These are phyloP conservation scores for Rhabdophis nuchalis DNA, from an alignment of 2,797 vertebrate species.

Conservation along the genomic window DNA sequence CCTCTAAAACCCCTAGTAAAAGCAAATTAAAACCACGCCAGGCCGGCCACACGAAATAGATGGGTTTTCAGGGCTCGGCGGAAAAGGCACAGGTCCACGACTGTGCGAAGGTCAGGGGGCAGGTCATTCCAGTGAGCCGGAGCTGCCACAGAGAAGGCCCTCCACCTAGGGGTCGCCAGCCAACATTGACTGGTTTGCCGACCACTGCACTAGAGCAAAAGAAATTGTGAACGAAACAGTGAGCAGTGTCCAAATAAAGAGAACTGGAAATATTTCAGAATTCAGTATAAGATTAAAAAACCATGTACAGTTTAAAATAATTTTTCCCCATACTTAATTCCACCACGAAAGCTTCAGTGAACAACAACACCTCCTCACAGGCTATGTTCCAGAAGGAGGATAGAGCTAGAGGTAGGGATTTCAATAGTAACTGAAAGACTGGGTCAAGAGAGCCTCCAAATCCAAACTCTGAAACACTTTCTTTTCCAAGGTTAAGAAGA, in stretches of 20 bases:
- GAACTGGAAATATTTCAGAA: slow-evolving; percentile 47
- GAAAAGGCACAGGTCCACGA: no score
- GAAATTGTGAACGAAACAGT: slow-evolving; percentile 37
- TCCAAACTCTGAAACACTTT: background rate
- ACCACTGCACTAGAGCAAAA: slow-evolving; percentile 23
- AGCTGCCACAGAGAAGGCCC: no score
- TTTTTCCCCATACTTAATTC: slow-evolving; percentile 55
- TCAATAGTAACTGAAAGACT: background rate
- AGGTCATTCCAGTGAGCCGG: no score
- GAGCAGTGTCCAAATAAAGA: slow-evolving; percentile 53
- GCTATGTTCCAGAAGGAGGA: background rate
- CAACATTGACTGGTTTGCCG: no score
- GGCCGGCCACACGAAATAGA: no score
- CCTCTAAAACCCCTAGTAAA: no score
- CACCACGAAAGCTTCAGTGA: slow-evolving; percentile 34
- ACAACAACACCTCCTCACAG: background rate
- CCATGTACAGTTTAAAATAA: slow-evolving; percentile 43
- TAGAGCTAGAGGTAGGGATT: background rate
- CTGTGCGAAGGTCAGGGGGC: no score
- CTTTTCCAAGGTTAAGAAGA: background rate
- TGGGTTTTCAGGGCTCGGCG: no score
- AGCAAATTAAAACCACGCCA: no score
- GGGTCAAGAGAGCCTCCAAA: background rate
- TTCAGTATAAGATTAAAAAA: slow-evolving; percentile 53
- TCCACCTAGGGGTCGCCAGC: no score